These are phyloP conservation scores for Pristionchus arcanus DNA, from an alignment of 2,888 invertebrate genomes.

Conservation along the genomic window DNA sequence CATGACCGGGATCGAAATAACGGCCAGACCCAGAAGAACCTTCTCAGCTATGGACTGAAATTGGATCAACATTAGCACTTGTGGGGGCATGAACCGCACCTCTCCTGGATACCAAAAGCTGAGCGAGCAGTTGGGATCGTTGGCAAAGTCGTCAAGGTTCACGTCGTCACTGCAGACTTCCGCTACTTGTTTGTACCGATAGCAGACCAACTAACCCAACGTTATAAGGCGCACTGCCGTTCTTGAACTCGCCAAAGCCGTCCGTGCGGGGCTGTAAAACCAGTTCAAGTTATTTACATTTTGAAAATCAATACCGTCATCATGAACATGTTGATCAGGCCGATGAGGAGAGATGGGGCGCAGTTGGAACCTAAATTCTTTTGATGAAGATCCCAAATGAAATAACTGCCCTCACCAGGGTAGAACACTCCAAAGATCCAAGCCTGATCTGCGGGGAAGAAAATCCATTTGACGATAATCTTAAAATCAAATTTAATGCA, in stretches of 20 bases:
- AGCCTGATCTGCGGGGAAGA: constrained; percentile 70
- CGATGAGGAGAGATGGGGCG: constrained; percentile 96
- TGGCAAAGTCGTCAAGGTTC: neutral
- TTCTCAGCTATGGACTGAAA: constrained; percentile 74
- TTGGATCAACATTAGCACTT: neutral
- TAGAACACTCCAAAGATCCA: constrained; percentile 72
- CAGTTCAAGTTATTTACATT: neutral
- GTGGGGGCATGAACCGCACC: neutral
- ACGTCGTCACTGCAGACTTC: constrained; percentile 42
- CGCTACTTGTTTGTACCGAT: neutral
- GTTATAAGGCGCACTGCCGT: neutral
- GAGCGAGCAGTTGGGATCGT: constrained; percentile 6
- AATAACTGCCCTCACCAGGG: constrained; percentile 61
- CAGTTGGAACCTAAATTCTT: constrained; percentile 82
- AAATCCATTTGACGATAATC: constrained; percentile 76
- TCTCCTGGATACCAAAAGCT: constrained; percentile 26
- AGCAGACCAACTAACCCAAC: neutral
- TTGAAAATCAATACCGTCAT: constrained; percentile 83
- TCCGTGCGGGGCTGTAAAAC: neutral
- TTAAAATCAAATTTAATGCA: constrained; percentile 27
- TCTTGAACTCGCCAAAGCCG: constrained; percentile 41
- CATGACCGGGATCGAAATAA: constrained; percentile 78
- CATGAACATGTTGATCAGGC: constrained; percentile 86
- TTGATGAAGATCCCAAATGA: neutral
- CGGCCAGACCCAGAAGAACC: constrained; percentile 79